A percentile compares a stretch with the other conserved stretches of the same genome.
phyloP scores from a whole-genome alignment of 2,113 vertebrate genomes.

The Eudorcas thomsonii region DNA sequence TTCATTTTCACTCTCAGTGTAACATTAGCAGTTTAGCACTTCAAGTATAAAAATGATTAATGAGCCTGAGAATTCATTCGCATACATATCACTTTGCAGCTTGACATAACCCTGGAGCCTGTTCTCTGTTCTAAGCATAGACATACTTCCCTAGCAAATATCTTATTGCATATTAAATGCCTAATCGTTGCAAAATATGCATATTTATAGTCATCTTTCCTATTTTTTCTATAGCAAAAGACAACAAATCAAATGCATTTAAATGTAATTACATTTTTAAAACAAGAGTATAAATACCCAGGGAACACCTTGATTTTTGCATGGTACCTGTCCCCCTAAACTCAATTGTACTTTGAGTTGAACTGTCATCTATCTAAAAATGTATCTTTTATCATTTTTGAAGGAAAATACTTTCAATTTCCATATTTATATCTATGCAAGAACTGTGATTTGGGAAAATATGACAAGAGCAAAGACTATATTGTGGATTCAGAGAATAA shows the following conservation, averaged over 20 bases:
- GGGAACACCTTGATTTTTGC: background rate
- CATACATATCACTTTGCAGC: constrained; percentile 65
- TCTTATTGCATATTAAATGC: constrained; percentile 70
- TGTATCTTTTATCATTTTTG: constrained; percentile 12
- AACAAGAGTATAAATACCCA: background rate
- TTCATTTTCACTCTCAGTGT: constrained; percentile 74
- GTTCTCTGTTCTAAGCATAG: constrained; percentile 37
- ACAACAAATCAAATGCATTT: constrained; percentile 28
- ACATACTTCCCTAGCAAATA: constrained; percentile 60
- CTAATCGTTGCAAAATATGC: constrained; percentile 54
- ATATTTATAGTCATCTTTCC: constrained; percentile 59
- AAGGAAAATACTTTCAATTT: constrained; percentile 26
- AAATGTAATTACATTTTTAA: constrained; percentile 13
- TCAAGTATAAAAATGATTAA: constrained; percentile 78
- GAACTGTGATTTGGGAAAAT: background rate
- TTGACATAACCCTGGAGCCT: constrained; percentile 51
- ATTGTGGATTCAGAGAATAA: constrained; percentile 31
- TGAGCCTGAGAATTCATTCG: constrained; percentile 73
- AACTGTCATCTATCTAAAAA: background rate
- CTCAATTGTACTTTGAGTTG: background rate
- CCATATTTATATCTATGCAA: constrained; percentile 27
- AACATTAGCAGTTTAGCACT: constrained; percentile 77
- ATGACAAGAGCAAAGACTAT: background rate
- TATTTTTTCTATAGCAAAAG: constrained; percentile 44
- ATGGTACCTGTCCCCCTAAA: background rate